Percentiles rank a stretch among this genome's conserved stretches.
Conservation (phyloP, 2,797 vertebrate species). For the Rhodeus uyekii region DNA sequence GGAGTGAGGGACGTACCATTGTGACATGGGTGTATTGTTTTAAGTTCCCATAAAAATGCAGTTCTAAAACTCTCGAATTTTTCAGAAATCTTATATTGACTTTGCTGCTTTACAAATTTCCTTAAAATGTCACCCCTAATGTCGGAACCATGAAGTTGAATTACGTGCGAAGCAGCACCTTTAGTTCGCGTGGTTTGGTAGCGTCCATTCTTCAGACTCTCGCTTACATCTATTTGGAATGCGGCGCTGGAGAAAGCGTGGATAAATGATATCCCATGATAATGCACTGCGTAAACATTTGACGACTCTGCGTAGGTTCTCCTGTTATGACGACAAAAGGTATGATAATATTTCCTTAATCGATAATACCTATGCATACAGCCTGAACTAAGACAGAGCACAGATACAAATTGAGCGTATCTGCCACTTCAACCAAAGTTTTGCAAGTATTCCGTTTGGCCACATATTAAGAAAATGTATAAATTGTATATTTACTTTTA, state of each 20-base stretch:
- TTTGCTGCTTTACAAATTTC: neutral
- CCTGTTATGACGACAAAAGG: conserved; percentile 48
- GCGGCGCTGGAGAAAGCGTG: conserved; percentile 48
- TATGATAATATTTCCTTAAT: conserved; percentile 24
- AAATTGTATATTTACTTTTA: neutral
- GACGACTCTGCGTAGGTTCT: neutral
- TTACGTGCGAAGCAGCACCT: neutral
- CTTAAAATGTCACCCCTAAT: neutral
- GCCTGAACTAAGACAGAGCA: neutral
- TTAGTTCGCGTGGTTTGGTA: conserved; percentile 23
- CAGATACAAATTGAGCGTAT: neutral
- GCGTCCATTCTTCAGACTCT: conserved; percentile 30
- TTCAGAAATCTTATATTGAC: neutral
- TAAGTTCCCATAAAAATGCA: neutral
- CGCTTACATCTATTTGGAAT: conserved; percentile 51
- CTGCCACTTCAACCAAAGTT: conserved; percentile 10
- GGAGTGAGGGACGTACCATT: conserved; percentile 10
- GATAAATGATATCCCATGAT: conserved; percentile 37
- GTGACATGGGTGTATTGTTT: neutral
- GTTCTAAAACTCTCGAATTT: neutral
- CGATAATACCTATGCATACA: neutral
- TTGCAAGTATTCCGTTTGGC: neutral
- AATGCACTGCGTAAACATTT: neutral
- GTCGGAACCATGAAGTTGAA: neutral
- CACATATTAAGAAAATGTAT: neutral